Evolutionary conservation across 2,888 invertebrate genomes (phyloP).

Genomic region (Agrotis clavis): DNA sequence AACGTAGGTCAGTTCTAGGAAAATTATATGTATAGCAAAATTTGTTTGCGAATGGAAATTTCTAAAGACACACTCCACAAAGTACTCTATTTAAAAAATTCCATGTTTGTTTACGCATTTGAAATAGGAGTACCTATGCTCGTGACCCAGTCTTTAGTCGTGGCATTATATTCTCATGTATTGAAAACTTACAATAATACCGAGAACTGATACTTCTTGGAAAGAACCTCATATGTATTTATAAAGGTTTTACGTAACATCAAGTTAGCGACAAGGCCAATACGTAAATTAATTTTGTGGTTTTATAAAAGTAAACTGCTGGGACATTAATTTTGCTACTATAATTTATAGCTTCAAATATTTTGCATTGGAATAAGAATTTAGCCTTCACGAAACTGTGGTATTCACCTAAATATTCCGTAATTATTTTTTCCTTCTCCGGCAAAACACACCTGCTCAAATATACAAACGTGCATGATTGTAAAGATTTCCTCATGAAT

Average conservation of each 20-base stretch:
- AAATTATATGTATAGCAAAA: background rate
- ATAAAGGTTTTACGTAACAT: conserved; percentile 38
- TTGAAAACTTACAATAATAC: conserved; percentile 24
- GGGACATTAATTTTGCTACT: conserved; percentile 2
- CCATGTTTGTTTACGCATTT: conserved; percentile 14
- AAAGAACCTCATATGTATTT: conserved; percentile 22
- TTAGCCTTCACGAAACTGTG: background rate
- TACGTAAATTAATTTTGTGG: conserved; percentile 29
- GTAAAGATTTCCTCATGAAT: background rate
- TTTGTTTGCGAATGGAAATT: conserved; percentile 9
- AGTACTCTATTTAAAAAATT: conserved; percentile 4
- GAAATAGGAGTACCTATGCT: conserved; percentile 11
- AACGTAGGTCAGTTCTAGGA: background rate
- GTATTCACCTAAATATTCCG: background rate
- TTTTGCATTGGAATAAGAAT: background rate
- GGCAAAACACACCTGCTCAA: no score
- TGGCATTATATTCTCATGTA: conserved; percentile 26
- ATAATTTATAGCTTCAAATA: conserved; percentile 17
- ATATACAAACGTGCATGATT: background rate
- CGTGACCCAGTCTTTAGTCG: conserved; percentile 38
- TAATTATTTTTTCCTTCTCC: background rate
- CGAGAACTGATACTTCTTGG: conserved; percentile 28
- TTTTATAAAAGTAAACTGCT: conserved; percentile 31
- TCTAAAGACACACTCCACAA: background rate
- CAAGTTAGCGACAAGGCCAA: conserved; percentile 27